These are phyloP conservation scores for Pituophis catenifer DNA, from an alignment of 2,113 vertebrate genomes.

Conservation along the genomic window DNA sequence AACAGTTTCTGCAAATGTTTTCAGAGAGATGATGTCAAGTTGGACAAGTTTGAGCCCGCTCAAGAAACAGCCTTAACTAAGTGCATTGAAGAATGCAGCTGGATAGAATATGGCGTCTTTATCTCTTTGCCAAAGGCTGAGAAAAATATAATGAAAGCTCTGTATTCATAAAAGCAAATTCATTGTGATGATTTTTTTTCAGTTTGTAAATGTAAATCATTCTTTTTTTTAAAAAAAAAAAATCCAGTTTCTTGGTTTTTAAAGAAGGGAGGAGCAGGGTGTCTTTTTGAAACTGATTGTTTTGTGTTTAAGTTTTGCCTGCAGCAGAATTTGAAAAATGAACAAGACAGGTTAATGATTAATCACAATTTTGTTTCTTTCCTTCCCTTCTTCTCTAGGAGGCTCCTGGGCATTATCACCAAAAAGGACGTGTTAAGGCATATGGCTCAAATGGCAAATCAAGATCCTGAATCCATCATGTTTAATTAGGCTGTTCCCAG, in stretches of 20 bases:
- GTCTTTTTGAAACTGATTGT: neutral
- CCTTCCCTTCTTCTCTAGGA: constrained; percentile 68
- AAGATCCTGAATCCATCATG: constrained; percentile 98
- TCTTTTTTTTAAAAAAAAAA: neutral
- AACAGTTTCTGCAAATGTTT: neutral
- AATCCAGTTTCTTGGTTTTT: neutral
- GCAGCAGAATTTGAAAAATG: constrained; percentile 9
- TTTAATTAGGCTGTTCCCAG: constrained; percentile 80
- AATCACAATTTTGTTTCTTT: constrained; percentile 39
- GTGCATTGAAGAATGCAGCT: neutral
- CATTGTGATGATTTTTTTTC: neutral
- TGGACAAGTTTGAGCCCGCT: neutral
- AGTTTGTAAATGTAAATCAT: neutral
- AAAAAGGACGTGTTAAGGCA: constrained; percentile 98
- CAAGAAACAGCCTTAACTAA: neutral
- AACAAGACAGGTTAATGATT: constrained; percentile 5
- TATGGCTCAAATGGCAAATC: constrained; percentile 99
- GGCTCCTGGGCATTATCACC: constrained; percentile 84
- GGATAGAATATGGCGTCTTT: neutral
- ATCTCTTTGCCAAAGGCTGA: constrained; percentile 5
- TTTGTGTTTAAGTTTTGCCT: constrained; percentile 11
- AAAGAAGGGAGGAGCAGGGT: neutral
- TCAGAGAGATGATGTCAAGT: neutral
- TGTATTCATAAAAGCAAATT: neutral
- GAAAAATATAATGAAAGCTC: neutral